Percentiles rank a stretch among this genome's conserved stretches.
phyloP scores from a whole-genome alignment of 2,888 invertebrate species.

The Nycteola revayana region DNA sequence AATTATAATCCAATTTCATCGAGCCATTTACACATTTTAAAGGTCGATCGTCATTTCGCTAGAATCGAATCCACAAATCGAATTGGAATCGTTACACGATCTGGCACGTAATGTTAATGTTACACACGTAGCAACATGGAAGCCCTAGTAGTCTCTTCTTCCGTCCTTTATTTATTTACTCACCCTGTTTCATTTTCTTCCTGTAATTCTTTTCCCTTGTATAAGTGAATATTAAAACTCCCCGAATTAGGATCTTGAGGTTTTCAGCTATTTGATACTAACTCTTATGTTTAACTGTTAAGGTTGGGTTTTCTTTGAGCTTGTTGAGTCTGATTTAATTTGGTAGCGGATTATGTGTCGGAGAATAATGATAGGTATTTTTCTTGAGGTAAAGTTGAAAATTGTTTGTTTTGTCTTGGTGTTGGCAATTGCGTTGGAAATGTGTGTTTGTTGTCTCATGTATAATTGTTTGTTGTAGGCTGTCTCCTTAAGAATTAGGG shows the following conservation, averaged over 20 bases:
- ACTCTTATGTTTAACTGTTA: slow-evolving; percentile 39
- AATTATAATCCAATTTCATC: slow-evolving; percentile 27
- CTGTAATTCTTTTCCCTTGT: slow-evolving; percentile 77
- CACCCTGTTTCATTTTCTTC: slow-evolving; percentile 74
- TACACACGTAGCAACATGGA: slow-evolving; percentile 49
- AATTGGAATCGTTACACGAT: slow-evolving; percentile 63
- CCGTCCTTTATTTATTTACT: slow-evolving; percentile 71
- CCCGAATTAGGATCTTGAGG: slow-evolving; percentile 51
- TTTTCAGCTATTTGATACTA: slow-evolving; percentile 27
- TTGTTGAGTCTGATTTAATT: slow-evolving; percentile 47
- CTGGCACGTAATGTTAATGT: slow-evolving; percentile 75
- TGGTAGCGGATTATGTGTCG: slow-evolving; percentile 31
- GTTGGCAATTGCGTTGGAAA: slow-evolving; percentile 11
- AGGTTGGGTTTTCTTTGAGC: slow-evolving; percentile 35
- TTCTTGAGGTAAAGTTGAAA: slow-evolving; percentile 37
- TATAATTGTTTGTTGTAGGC: slow-evolving; percentile 78
- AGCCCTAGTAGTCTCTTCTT: slow-evolving; percentile 39
- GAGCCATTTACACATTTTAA: slow-evolving; percentile 69
- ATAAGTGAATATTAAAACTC: slow-evolving; percentile 76
- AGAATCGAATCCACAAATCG: slow-evolving; percentile 67
- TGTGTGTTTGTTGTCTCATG: slow-evolving; percentile 48
- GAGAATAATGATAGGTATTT: slow-evolving; percentile 38
- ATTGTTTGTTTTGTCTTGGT: slow-evolving; percentile 32
- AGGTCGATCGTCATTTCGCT: slow-evolving; percentile 54
- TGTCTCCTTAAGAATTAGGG: slow-evolving; percentile 77